Evolutionary conservation across 2,797 vertebrate species (phyloP).

Genomic region (Enteromius anoplus): DNA sequence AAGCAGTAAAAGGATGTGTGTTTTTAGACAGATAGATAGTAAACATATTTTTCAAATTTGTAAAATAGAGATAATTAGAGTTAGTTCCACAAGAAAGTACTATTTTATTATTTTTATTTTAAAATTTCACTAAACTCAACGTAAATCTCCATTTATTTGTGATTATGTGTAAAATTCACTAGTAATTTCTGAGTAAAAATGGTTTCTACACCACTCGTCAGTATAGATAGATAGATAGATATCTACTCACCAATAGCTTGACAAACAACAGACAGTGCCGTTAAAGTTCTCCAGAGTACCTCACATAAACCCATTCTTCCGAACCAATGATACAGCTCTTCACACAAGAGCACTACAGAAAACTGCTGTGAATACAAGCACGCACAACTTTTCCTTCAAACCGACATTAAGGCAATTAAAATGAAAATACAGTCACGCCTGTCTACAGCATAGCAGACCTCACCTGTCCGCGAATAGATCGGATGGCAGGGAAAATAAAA

Average conservation of each 20-base stretch:
- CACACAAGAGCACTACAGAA: conserved; percentile 22
- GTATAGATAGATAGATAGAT: conserved; percentile 6
- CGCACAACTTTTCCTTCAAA: background rate
- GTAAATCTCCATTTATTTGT: background rate
- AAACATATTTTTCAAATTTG: background rate
- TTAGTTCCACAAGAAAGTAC: background rate
- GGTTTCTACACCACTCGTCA: background rate
- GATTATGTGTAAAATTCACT: background rate
- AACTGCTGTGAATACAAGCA: background rate
- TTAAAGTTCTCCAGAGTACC: conserved; percentile 64
- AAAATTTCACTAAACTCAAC: background rate
- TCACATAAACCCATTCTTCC: conserved; percentile 77
- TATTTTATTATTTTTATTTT: background rate
- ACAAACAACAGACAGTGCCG: conserved; percentile 52
- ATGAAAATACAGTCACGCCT: background rate
- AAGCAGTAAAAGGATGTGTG: background rate
- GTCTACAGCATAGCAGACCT: background rate
- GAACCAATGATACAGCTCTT: conserved; percentile 55
- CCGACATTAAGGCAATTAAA: background rate
- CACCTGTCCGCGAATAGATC: background rate
- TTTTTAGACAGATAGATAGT: background rate
- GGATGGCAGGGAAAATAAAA: background rate
- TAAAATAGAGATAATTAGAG: background rate
- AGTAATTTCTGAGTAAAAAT: background rate
- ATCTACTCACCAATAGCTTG: conserved; percentile 66